Conservation (phyloP, 2,113 vertebrate species). For the Rhynchopsitta pachyrhyncha region DNA sequence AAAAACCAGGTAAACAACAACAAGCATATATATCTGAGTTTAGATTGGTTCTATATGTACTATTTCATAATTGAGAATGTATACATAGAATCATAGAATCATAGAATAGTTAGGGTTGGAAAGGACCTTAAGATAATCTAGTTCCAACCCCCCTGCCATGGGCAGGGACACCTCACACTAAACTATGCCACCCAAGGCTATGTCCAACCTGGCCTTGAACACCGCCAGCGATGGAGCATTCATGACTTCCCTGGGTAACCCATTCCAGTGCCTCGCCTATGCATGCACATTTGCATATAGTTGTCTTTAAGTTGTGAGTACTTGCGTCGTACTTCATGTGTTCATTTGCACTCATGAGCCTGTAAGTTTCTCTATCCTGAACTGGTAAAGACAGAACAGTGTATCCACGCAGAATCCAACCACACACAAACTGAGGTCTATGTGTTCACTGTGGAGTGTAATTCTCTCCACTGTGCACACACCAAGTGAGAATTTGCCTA, state of each 20-base stretch:
- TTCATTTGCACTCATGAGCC: not conserved
- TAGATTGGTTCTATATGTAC: not conserved
- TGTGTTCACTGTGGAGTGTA: rapidly evolving
- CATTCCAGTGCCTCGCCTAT: not conserved
- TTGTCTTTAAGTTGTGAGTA: not conserved
- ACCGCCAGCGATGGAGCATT: no score
- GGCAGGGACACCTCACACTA: no score
- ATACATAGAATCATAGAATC: no score
- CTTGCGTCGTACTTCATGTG: not conserved
- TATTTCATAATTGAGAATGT: not conserved
- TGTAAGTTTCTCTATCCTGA: not conserved
- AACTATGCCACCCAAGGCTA: no score
- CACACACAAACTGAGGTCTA: rapidly evolving
- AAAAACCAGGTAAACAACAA: not conserved
- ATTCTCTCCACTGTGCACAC: not conserved
- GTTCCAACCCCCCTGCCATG: no score
- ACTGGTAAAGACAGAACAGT: not conserved
- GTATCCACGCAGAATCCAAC: not conserved
- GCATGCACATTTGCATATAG: not conserved
- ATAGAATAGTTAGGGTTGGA: no score
- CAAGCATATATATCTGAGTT: not conserved
- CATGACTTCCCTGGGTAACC: no score
- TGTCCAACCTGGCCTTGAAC: no score
- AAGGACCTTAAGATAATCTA: no score
- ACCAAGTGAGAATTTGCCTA: not conserved